Base-by-base conservation (phyloP, 2,888 invertebrate species). In the Rhamphomyia laevipes region DNA sequence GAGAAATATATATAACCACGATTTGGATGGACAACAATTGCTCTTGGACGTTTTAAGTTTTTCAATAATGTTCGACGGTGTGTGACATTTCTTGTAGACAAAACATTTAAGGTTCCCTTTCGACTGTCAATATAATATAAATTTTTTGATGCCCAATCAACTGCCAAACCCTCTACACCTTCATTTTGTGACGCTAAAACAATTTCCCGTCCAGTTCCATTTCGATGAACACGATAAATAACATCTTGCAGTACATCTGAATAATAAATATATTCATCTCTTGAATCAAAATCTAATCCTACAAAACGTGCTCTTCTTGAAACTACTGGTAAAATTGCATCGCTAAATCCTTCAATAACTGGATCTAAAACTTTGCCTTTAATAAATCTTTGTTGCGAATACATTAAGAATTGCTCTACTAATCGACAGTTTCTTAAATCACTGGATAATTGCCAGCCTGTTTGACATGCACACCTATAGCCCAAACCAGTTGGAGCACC, bases 221-320 rank as follows among this genome's bases (percentile, higher is more conserved):
- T 86, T 53, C 84, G 76, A 59, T 84, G 84, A 0, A 87, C 84
- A 18, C 86, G 73, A 66, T 92, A 91, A 55, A 94, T 94, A 0
- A 94, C 94, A 66, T 95, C 92, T 71, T 94, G 89, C 17, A 95
- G 76, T 1, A 97, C 95, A 65, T 99, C 99, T 0, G 96, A 96
- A 69, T 95, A 97, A 69, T 96, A 99, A 56, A 99, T 92, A 60
- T 88, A 87, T 60, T 89, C 82, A 57, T 90, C 87, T 46, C 84
- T 74, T 0, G 91, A 85, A 67, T 96, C 95, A 63, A 91, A 96
- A 65, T 97, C 97, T 35, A 96, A 71, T 0, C 95, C 96, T 0
- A 96, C 95, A 65, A 95, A 94, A 58, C 95, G 78, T 0, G 94
- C 94, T 31, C 93, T 76, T 47, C 88, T 74, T 0, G 94, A 92